These are phyloP conservation scores for Synergus itoensis DNA, from an alignment of 2,888 invertebrate genomes.

Conservation along the genomic window DNA sequence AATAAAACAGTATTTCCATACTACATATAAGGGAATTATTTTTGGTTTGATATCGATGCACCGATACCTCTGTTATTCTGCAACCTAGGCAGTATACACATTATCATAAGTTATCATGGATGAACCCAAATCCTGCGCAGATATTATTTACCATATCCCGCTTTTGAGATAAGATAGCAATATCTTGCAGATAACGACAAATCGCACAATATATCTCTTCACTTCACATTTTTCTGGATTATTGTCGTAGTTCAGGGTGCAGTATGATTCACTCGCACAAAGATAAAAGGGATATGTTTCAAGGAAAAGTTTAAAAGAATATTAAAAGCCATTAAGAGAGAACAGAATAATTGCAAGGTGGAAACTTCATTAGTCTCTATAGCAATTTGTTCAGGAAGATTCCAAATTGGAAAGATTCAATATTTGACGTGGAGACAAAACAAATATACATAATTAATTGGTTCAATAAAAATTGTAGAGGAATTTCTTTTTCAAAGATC, in stretches of 20 bases:
- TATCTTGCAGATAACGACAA: slow-evolving; percentile 10
- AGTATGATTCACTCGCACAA: slow-evolving; percentile 20
- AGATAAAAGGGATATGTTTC: not conserved
- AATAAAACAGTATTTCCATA: no score
- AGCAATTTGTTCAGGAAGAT: not conserved
- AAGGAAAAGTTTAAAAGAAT: not conserved
- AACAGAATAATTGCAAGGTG: not conserved
- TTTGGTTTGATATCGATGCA: not conserved
- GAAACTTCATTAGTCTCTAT: not conserved
- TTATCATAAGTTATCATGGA: slow-evolving; percentile 3
- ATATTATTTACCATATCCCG: not conserved
- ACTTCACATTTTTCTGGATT: slow-evolving; percentile 49
- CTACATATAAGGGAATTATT: no score
- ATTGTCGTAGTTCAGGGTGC: slow-evolving; percentile 36
- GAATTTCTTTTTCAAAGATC: not conserved
- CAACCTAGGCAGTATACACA: not conserved
- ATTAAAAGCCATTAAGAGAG: not conserved
- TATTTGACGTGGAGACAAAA: not conserved
- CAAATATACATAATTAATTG: not conserved
- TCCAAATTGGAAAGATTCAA: not conserved
- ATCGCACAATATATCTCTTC: not conserved
- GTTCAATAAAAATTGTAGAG: not conserved
- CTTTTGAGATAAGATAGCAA: not conserved
- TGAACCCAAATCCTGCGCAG: not conserved
- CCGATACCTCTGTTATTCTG: not conserved